Conservation (phyloP, 1,140 invertebrate genomes). For the Neodiprion fabricii region DNA sequence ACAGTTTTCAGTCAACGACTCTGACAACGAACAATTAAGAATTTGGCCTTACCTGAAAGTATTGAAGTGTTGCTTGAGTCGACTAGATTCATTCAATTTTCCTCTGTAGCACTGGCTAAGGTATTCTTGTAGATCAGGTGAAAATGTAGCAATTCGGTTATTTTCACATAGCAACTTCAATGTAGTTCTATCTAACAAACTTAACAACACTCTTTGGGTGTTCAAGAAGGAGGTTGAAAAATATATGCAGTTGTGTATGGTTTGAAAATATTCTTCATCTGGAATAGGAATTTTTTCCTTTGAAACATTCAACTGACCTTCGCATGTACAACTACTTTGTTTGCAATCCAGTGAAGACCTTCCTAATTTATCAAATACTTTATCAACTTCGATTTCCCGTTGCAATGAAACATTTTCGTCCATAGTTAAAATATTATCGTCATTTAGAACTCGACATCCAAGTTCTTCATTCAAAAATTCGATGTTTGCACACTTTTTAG, state of each 20-base stretch:
- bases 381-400: slow-evolving; percentile 12
- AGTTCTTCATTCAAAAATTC: slow-evolving; percentile 37
- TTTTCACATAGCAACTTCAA: slow-evolving; percentile 65
- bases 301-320: slow-evolving; percentile 14
- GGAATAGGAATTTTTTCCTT: background rate
- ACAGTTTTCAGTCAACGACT: no score
- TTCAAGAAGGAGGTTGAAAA: slow-evolving; percentile 65
- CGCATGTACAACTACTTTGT: slow-evolving; percentile 7
- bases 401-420: background rate
- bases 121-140: slow-evolving; percentile 53
- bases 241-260: slow-evolving; percentile 68
- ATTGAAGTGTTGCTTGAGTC: slow-evolving; percentile 25
- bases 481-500: slow-evolving; percentile 27
- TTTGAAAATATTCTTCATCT: slow-evolving; percentile 39
- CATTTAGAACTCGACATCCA: slow-evolving; percentile 34
- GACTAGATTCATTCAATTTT: slow-evolving; percentile 35
- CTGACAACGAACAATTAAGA: no score
- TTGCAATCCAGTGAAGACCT: background rate
- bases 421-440: slow-evolving; percentile 15
- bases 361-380: slow-evolving; percentile 17
- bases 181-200: slow-evolving; percentile 63
- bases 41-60: slow-evolving; percentile 29
- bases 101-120: slow-evolving; percentile 44
- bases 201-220: slow-evolving; percentile 56
- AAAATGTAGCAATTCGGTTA: slow-evolving; percentile 59